Percentiles rank a stretch among this genome's conserved stretches.
Conservation (phyloP, 2,888 invertebrate species). For the Ormia ochracea region DNA sequence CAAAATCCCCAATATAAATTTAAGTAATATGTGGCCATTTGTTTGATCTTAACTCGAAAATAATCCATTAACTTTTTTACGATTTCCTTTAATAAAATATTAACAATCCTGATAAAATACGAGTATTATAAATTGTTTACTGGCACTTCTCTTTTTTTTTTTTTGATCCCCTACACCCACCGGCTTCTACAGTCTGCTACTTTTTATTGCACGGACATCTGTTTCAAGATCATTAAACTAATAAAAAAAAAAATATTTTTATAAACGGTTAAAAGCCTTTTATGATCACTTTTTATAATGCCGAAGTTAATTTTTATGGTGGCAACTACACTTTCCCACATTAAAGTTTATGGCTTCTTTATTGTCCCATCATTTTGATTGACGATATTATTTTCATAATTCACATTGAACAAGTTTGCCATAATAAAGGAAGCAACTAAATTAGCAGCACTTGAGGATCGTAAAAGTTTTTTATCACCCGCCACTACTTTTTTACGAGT, state of each 20-base stretch:
- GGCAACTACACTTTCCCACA: background rate
- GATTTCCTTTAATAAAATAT: no score
- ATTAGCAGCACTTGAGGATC: conserved; percentile 12
- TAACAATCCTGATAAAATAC: no score
- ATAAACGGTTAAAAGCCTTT: background rate
- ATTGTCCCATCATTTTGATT: background rate
- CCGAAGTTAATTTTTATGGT: background rate
- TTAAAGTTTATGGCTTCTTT: background rate
- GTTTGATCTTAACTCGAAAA: no score
- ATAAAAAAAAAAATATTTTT: background rate
- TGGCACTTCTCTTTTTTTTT: background rate
- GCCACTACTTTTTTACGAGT: no score
- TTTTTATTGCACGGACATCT: no score
- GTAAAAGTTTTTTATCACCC: conserved; percentile 16
- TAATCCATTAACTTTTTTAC: no score
- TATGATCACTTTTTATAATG: background rate
- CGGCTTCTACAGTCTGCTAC: background rate
- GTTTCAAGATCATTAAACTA: background rate
- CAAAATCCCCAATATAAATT: no score
- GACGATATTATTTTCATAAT: background rate
- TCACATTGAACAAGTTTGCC: background rate
- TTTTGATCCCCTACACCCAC: background rate
- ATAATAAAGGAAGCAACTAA: background rate
- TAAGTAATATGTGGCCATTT: no score
- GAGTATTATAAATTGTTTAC: no score